phyloP scores from a whole-genome alignment of 2,113 vertebrate species.

The Saccopteryx bilineata region DNA sequence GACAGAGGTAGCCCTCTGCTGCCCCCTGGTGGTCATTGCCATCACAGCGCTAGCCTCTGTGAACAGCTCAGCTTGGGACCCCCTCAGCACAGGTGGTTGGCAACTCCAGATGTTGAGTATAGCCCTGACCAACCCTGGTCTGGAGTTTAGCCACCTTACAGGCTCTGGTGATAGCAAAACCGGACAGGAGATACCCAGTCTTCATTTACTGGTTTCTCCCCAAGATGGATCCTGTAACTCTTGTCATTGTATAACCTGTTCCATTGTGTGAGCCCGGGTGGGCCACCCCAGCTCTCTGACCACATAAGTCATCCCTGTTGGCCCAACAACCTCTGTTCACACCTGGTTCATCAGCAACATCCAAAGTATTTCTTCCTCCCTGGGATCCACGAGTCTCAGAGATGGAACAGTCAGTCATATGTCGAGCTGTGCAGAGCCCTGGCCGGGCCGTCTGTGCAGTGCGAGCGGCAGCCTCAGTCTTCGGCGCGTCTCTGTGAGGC shows the following conservation, averaged over 20 bases:
- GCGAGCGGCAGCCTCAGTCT: accelerated
- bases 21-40: constrained; percentile 38
- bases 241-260: background rate
- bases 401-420: background rate
- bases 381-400: background rate
- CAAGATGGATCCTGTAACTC: background rate
- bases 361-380: background rate
- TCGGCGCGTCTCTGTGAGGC: background rate
- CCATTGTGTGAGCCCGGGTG: background rate
- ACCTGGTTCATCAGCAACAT: background rate
- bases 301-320: background rate
- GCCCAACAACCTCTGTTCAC: background rate
- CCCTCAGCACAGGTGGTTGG: background rate
- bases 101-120: background rate
- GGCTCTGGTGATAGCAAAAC: background rate
- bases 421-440: background rate
- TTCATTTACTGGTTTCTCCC: background rate
- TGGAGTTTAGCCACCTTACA: background rate
- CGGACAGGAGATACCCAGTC: background rate
- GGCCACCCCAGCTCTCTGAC: background rate
- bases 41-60: background rate
- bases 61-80: background rate
- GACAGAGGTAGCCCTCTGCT: background rate
- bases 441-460: background rate
- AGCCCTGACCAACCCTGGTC: background rate